A percentile compares a stretch with the other conserved stretches of the same genome.
Evolutionary conservation across 2,113 vertebrate genomes (phyloP).

Genomic region (Platichthys flesus): DNA sequence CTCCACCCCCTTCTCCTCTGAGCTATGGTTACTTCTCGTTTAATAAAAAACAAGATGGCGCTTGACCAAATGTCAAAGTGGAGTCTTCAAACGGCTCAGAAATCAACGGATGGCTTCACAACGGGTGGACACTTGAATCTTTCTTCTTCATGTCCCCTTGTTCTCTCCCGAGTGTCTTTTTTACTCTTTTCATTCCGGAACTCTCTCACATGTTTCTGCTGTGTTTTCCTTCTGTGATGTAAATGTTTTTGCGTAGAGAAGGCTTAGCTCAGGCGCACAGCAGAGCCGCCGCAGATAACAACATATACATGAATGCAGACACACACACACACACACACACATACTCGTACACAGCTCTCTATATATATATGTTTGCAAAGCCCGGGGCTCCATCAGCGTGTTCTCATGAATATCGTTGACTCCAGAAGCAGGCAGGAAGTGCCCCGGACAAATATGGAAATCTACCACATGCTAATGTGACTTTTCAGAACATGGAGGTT

Average conservation of each 20-base stretch:
- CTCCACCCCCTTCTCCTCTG: too few relatives aligned
- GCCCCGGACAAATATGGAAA: constrained; percentile 65
- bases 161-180: too few relatives aligned
- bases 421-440: constrained; percentile 34
- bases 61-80: too few relatives aligned
- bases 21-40: too few relatives aligned
- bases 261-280: too few relatives aligned
- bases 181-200: too few relatives aligned
- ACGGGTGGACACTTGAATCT: too few relatives aligned
- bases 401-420: constrained; percentile 59
- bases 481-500: constrained; percentile 56
- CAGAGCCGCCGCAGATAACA: background rate
- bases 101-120: too few relatives aligned
- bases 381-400: constrained; percentile 31
- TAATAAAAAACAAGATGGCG: too few relatives aligned
- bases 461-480: constrained; percentile 73
- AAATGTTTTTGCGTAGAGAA: background rate
- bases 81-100: too few relatives aligned
- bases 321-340: background rate
- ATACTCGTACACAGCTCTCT: background rate
- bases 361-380: background rate
- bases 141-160: too few relatives aligned
- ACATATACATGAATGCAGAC: background rate
- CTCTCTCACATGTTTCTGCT: background rate
- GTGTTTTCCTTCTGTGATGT: background rate